Base-by-base conservation (phyloP, 2,113 vertebrate genomes). In the Microcebus jonahi region DNA sequence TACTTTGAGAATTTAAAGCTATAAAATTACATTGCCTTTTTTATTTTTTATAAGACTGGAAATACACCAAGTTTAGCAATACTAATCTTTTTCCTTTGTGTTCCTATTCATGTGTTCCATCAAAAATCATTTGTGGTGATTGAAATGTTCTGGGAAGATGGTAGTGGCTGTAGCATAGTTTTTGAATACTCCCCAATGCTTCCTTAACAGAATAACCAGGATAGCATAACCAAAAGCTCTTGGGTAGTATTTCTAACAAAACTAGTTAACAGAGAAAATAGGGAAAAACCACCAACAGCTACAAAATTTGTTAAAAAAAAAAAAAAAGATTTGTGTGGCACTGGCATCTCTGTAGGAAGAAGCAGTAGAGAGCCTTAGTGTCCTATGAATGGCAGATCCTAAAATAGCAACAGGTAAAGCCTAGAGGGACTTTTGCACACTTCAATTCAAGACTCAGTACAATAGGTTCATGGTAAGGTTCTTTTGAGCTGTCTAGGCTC, bases 1-100 rank as follows among this genome's bases (percentile, higher is more conserved):
- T 63, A 80, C 17, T 80, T 59, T 84, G 21, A 94, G 97, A 97
- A 91, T 75, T 67, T 82, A n/a, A 95, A 94, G 63, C 27, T 76
- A 5, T 84, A 79, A 79, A 97, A 90, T 83, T 86, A 63, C 39
- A 77, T 86, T 94, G 42, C 25, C 68, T 88, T 87, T 75, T 94
- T 81, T 61, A 67, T 53, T 76, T 95, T 93, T 89, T 95, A 45
- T 67, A 88, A 70, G 79, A 94, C 29, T 81, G n/a, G 48, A 92
- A 92, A 77, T 17, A 61, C 14, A 77, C 45, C 5, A 63, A n/a
- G 34, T 36, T 81, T 93, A 91, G 53, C 53, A 45, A 20, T 70
- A 63, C 39, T 90, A 34, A 70, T 57, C 14, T 93, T 29, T 63
- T 63, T 79, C 18, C n/a, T 92, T 70, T 77, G 42, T 86, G 8